A percentile compares a stretch with the other conserved stretches of the same genome.
Conservation (phyloP, 2,888 invertebrate genomes). For the Cryptocephalus primarius region DNA sequence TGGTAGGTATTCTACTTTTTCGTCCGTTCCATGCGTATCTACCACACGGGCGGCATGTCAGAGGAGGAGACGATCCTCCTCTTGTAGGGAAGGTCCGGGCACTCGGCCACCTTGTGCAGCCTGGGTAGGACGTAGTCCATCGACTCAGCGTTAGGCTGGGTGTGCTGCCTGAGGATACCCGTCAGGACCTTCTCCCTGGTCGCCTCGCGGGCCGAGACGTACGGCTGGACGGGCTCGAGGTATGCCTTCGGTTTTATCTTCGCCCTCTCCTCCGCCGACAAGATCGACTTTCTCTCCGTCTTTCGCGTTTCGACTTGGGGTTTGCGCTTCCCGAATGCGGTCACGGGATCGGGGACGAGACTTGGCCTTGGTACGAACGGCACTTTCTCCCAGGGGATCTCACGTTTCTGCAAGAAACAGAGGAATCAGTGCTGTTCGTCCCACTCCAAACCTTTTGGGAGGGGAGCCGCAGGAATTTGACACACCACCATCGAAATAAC, state of each 20-base stretch:
- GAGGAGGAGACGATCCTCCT: slow-evolving; percentile 42
- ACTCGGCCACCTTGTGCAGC: slow-evolving; percentile 44
- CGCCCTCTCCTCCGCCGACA: slow-evolving; percentile 48
- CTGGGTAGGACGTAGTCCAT: slow-evolving; percentile 56
- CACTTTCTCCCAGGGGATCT: slow-evolving; percentile 81
- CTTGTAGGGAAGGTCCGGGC: slow-evolving; percentile 37
- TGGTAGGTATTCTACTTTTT: no score
- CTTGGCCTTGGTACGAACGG: slow-evolving; percentile 79
- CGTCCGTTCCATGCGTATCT: slow-evolving; percentile 4
- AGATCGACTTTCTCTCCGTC: slow-evolving; percentile 34
- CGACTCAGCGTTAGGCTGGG: slow-evolving; percentile 39
- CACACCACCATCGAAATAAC: no score
- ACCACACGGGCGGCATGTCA: slow-evolving; percentile 24
- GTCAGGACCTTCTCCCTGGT: slow-evolving; percentile 53
- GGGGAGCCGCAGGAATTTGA: no score
- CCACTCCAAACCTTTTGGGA: slow-evolving; percentile 19
- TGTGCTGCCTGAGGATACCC: slow-evolving; percentile 47
- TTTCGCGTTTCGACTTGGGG: slow-evolving; percentile 20
- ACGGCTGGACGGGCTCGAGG: slow-evolving; percentile 52
- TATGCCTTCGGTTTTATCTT: slow-evolving; percentile 51
- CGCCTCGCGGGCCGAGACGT: slow-evolving; percentile 55
- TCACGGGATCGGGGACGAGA: slow-evolving; percentile 73
- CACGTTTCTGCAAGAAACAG: slow-evolving; percentile 35
- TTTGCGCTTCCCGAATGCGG: slow-evolving; percentile 65
- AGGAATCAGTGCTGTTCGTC: slow-evolving; percentile 26